Conservation (phyloP, 1,140 invertebrate species). For the Plutomurus gul region DNA sequence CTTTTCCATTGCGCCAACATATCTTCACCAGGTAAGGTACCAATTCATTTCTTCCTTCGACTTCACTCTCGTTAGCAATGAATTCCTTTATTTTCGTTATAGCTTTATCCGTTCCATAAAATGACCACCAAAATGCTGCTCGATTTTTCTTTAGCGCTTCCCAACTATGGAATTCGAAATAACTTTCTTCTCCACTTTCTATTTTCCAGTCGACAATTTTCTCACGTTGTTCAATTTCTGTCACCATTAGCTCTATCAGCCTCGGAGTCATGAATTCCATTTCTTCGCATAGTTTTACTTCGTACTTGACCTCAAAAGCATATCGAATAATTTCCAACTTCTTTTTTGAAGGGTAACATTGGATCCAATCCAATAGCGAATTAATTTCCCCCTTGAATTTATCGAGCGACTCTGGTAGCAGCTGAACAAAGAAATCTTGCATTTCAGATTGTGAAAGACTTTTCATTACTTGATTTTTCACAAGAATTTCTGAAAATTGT, state of each 20-base stretch:
- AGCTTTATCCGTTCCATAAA: not conserved
- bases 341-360: not conserved
- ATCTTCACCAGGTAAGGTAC: not conserved
- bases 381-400: conserved; percentile 5
- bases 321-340: conserved; percentile 10
- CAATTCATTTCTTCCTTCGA: conserved; percentile 9
- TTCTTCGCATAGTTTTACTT: not conserved
- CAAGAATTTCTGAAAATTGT: not conserved
- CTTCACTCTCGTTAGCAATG: conserved; percentile 8
- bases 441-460: not conserved
- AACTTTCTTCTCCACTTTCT: not conserved
- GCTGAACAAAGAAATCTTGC: not conserved
- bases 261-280: conserved; percentile 29
- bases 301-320: conserved; percentile 30
- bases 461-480: not conserved
- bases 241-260: not conserved
- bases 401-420: conserved; percentile 14
- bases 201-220: conserved; percentile 34
- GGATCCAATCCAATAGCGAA: conserved; percentile 3
- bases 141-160: not conserved
- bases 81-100: conserved; percentile 18
- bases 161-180: not conserved
- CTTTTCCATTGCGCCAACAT: conserved; percentile 35
- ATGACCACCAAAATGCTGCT: conserved; percentile 37
- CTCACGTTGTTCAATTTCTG: not conserved